A percentile compares a stretch with the other conserved stretches of the same genome.
phyloP scores from a whole-genome alignment of 2,113 vertebrate genomes.

The Tenebrosternarchus preto region DNA sequence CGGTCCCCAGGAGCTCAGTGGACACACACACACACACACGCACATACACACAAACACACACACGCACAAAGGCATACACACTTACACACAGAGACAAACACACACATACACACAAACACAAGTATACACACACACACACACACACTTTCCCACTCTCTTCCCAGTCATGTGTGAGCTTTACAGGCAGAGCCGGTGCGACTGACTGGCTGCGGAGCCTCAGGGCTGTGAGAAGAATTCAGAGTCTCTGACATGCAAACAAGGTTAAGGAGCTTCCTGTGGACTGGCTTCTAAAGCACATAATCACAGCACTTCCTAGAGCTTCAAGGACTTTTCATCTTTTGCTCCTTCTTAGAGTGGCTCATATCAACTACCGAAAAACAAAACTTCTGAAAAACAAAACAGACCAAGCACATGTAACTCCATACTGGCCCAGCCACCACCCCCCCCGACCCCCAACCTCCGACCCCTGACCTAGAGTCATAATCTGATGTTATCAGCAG shows the following conservation, averaged over 20 bases:
- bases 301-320: background rate
- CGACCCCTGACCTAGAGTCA: background rate
- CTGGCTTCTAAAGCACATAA: background rate
- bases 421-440: too few relatives aligned
- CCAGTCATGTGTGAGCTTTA: constrained; percentile 28
- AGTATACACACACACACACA: constrained; percentile 6
- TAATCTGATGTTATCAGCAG: too few relatives aligned
- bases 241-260: constrained; percentile 1
- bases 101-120: background rate
- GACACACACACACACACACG: constrained; percentile 55
- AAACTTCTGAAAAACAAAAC: too few relatives aligned
- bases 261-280: background rate
- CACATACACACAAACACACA: constrained; percentile 49
- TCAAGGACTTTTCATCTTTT: background rate
- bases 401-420: too few relatives aligned
- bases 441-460: too few relatives aligned
- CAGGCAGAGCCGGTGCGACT: background rate
- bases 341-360: too few relatives aligned
- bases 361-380: too few relatives aligned
- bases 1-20: constrained; percentile 63
- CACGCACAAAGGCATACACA: constrained; percentile 50
- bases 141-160: constrained; percentile 37
- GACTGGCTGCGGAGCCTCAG: constrained; percentile 17
- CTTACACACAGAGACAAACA: constrained; percentile 50
- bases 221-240: background rate